Percentiles rank a stretch among this genome's conserved stretches.
Evolutionary conservation across 2,113 vertebrate species (phyloP).

Genomic region (Dasyornis broadbenti): DNA sequence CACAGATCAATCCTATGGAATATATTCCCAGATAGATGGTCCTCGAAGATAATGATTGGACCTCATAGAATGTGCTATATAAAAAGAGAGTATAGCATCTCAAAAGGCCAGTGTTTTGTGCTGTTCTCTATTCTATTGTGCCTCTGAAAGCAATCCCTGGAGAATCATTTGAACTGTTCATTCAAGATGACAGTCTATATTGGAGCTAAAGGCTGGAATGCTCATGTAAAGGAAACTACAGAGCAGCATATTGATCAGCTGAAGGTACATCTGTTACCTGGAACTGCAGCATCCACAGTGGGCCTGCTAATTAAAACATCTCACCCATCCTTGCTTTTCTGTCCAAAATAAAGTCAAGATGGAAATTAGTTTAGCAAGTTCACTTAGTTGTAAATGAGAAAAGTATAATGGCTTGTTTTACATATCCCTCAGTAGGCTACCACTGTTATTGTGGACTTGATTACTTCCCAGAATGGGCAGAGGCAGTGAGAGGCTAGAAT

Average conservation of each 20-base stretch:
- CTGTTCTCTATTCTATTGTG: background rate
- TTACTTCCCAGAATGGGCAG: background rate
- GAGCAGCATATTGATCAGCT: background rate
- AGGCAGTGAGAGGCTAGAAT: background rate
- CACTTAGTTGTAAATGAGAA: background rate
- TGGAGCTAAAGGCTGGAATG: background rate
- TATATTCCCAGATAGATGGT: background rate
- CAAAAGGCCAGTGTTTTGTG: background rate
- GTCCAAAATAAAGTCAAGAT: background rate
- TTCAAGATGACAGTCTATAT: background rate
- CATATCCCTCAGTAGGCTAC: background rate
- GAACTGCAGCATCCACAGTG: background rate
- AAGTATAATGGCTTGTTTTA: background rate
- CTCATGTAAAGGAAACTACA: background rate
- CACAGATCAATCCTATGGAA: background rate
- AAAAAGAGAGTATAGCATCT: background rate
- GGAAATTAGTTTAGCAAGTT: background rate
- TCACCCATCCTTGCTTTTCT: background rate
- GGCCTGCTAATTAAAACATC: background rate
- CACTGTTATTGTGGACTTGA: background rate
- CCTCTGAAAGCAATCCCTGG: background rate
- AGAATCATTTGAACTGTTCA: background rate
- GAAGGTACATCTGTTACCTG: background rate
- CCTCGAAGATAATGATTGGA: background rate
- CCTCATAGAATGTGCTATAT: background rate